phyloP scores from a whole-genome alignment of 2,888 invertebrate genomes.

The Pandemis heparana region DNA sequence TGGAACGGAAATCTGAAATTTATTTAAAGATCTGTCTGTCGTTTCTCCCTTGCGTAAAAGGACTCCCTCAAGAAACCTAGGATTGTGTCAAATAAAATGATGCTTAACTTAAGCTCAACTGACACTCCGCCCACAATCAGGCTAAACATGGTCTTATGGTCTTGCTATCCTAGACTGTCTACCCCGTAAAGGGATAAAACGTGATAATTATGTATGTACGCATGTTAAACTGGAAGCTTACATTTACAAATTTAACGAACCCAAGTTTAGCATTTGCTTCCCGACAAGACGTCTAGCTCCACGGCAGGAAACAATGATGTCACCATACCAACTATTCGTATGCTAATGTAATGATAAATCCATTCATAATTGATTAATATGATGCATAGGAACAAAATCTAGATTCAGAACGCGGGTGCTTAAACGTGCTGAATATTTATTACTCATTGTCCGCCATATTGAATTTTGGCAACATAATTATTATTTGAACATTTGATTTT shows the following conservation, averaged over 20 bases:
- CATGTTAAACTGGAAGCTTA: background rate
- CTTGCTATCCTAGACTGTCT: too few species aligned
- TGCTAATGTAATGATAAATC: slow-evolving; percentile 33
- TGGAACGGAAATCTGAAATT: background rate
- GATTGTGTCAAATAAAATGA: background rate
- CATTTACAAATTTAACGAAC: background rate
- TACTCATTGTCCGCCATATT: slow-evolving; percentile 34
- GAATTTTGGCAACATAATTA: slow-evolving; percentile 27
- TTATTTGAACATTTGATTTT: slow-evolving; percentile 26
- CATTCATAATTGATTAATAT: slow-evolving; percentile 28
- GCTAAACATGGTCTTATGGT: too few species aligned
- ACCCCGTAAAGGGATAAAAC: too few species aligned
- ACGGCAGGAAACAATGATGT: slow-evolving; percentile 29
- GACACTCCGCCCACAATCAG: too few species aligned
- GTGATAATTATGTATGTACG: too few species aligned
- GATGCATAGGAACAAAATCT: slow-evolving; percentile 24
- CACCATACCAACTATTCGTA: slow-evolving; percentile 22
- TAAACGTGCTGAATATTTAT: slow-evolving; percentile 34
- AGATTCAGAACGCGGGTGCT: slow-evolving; percentile 29
- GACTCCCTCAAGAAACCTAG: background rate
- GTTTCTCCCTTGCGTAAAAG: background rate
- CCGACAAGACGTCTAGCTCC: slow-evolving; percentile 28
- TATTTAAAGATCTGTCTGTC: background rate
- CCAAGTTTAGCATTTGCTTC: slow-evolving; percentile 4
- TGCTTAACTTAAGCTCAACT: too few species aligned